Base-by-base conservation (phyloP, 2,113 vertebrate species). In the Hyperopisus bebe region DNA sequence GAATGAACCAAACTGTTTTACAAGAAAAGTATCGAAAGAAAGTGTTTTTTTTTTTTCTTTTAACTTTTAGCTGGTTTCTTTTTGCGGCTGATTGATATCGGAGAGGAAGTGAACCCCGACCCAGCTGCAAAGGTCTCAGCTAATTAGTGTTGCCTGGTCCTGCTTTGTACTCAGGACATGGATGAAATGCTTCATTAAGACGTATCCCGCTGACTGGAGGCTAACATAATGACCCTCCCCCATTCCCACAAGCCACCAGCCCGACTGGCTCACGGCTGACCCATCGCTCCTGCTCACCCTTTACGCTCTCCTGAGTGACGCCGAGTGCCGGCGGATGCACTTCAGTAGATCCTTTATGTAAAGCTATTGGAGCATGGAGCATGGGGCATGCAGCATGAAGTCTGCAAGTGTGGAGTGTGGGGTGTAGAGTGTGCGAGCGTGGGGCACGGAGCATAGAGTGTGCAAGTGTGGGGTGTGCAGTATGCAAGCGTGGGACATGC, bases 181-280 rank as follows among this genome's bases (percentile, higher is more conserved):
- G 93, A 92, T 91, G 90, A 92, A 90, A 91, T 91, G 91, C 92
- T 95, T 95, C 95, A 95, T 96, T 95, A 95, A 92, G 92, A 94
- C 90, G 91, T n/a, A 90, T 91, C 91, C 91, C 51, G 89, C 91
- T 94, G 94, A 94, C 94, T 94, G 92, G 91, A 90, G 92, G 91
- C 92, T 93, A 93, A 91, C 87, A 90, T 80, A 86, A 91, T 94
- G 94, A 95, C 94, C 93, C 94, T 93, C 84, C 87, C 91, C 89
- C 89, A 90, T 89, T 90, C 83, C 66, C 74, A 91, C 91, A 93
- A 91, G 90, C 90, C 47, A 27, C 85, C 87, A 88, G 58, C 86
- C 90, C 90, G 90, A 92, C 90, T 90, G 90, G 92, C 92, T 91
- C 91, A 46, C 10, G 24, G 50, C 44, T 42, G 39, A 84, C 50